Conservation (phyloP, 2,113 vertebrate genomes). For the Sitta europaea region DNA sequence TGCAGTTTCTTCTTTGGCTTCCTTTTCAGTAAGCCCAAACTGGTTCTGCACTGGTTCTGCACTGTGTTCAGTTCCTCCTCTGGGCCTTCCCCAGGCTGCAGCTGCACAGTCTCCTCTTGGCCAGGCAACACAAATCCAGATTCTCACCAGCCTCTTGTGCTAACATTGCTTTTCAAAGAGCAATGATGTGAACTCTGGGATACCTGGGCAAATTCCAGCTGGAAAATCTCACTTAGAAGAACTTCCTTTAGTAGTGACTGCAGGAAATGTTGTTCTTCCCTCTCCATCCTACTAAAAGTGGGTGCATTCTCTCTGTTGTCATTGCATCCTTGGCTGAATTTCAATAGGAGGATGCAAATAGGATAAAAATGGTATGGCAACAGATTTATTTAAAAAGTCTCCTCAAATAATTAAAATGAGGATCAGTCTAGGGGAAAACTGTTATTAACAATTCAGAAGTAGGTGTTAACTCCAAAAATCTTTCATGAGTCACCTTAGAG, state of each 20-base stretch:
- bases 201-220: constrained; percentile 2
- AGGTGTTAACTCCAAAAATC: not conserved
- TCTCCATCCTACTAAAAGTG: not conserved
- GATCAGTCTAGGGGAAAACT: not conserved
- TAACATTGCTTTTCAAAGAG: not conserved
- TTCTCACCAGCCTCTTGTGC: not conserved
- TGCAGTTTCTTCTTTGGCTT: not conserved
- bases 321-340: not conserved
- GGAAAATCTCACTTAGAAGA: not conserved
- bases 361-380: not conserved
- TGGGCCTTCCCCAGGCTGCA: not conserved
- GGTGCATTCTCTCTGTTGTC: not conserved
- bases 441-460: not conserved
- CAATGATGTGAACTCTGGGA: not conserved
- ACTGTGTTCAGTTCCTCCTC: not conserved
- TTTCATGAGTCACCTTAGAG: not conserved
- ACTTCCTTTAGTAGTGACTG: not conserved
- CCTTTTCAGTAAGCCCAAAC: not conserved
- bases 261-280: constrained; percentile 24
- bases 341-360: not conserved
- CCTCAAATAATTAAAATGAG: not conserved
- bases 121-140: not conserved
- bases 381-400: not conserved
- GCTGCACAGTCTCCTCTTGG: accelerated
- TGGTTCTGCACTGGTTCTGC: not conserved